Evolutionary conservation across 1,140 invertebrate species (phyloP).

Genomic region (Microplitis mediator): DNA sequence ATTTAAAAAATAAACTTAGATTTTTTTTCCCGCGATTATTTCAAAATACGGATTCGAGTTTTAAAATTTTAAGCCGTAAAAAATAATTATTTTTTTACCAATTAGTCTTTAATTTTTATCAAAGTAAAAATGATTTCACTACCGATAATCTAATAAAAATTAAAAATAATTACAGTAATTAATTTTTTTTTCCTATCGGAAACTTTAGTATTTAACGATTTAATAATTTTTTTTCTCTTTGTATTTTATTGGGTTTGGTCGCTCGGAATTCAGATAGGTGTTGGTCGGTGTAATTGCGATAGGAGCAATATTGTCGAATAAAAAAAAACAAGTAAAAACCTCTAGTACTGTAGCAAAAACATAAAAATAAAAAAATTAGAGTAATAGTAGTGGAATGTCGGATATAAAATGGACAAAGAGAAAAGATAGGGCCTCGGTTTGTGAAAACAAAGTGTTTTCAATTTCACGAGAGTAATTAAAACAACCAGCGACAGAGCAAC

Average conservation of each 20-base stretch:
- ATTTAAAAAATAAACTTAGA: too few species aligned
- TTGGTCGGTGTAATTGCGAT: neutral
- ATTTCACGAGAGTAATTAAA: constrained; percentile 30
- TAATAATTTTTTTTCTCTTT: neutral
- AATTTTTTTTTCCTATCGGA: neutral
- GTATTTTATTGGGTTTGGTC: neutral
- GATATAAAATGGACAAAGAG: neutral
- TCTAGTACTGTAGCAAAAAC: neutral
- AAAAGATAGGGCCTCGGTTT: neutral
- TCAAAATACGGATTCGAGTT: too few species aligned
- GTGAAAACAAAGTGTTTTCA: constrained; percentile 29
- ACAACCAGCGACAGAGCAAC: neutral
- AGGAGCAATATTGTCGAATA: neutral
- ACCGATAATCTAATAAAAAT: too few species aligned
- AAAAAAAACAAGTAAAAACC: neutral
- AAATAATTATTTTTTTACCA: too few species aligned
- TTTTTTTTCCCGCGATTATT: too few species aligned
- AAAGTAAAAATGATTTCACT: too few species aligned
- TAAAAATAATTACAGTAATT: too few species aligned
- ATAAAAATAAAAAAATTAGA: neutral
- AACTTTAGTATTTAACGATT: neutral
- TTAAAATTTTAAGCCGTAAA: too few species aligned
- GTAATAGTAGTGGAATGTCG: neutral
- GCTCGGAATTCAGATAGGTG: neutral
- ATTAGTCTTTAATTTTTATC: too few species aligned